phyloP scores from a whole-genome alignment of 2,113 vertebrate species.

The Telmatochromis brichardi region DNA sequence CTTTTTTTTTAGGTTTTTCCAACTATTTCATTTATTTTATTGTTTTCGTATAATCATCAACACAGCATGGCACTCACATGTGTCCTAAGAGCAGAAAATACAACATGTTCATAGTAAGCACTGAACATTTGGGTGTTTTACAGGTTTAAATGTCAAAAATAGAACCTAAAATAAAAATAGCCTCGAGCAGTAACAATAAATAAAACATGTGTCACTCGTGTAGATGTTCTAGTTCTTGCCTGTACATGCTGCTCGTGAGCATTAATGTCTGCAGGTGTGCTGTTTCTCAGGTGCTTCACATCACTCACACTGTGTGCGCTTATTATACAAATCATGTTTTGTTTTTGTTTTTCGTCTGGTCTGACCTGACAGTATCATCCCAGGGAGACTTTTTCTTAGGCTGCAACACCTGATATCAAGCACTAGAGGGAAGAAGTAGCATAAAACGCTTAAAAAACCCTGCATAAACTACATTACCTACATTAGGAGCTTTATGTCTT shows the following conservation, averaged over 20 bases:
- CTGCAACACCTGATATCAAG: neutral
- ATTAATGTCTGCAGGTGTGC: neutral
- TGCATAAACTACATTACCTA: neutral
- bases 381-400: neutral
- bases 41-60: neutral
- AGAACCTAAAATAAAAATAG: neutral
- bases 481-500: neutral
- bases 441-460: fast-evolving
- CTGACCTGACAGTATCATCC: neutral
- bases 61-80: neutral
- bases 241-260: neutral
- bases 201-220: neutral
- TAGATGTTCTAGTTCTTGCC: neutral
- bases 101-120: neutral
- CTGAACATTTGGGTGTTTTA: neutral
- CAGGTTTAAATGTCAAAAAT: neutral
- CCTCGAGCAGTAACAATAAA: neutral
- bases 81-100: neutral
- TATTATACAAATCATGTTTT: neutral
- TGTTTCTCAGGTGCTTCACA: neutral
- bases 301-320: neutral
- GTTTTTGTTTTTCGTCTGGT: neutral
- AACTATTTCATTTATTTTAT: neutral
- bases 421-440: neutral
- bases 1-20: neutral